Evolutionary conservation across 2,113 vertebrate species (phyloP).

Genomic region (Circaetus gallicus): DNA sequence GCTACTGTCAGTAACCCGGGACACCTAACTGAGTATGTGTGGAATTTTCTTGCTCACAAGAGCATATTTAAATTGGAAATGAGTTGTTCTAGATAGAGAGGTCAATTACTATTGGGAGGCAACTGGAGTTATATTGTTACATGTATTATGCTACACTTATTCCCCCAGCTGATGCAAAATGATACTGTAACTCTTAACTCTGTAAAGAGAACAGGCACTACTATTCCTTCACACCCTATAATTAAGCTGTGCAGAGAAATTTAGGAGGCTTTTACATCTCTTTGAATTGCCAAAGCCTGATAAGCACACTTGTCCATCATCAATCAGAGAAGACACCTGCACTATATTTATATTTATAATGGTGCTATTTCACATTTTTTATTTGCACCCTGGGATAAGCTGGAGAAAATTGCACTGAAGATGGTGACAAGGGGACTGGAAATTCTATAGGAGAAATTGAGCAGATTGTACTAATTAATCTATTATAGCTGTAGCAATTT

Average conservation of each 20-base stretch:
- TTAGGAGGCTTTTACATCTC: not conserved
- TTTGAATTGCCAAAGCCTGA: not conserved
- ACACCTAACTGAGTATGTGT: constrained; percentile 67
- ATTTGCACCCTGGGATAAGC: not conserved
- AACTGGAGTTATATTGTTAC: not conserved
- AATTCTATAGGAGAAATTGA: not conserved
- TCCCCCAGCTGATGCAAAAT: not conserved
- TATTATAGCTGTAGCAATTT: not conserved
- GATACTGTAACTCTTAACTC: not conserved
- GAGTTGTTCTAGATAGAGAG: not conserved
- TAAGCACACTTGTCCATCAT: not conserved
- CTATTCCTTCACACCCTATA: not conserved
- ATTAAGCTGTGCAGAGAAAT: not conserved
- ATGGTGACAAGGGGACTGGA: not conserved
- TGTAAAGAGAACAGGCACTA: not conserved
- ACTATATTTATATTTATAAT: not conserved
- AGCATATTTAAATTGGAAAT: not conserved
- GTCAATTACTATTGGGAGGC: not conserved
- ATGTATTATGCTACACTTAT: not conserved
- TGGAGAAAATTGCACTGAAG: not conserved
- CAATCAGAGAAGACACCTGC: not conserved
- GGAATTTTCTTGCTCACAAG: not conserved
- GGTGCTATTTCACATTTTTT: not conserved
- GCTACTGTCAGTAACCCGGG: constrained; percentile 74
- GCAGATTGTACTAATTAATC: not conserved